Evolutionary conservation across 2,888 invertebrate genomes (phyloP).

Genomic region (Mycalesis mineus): DNA sequence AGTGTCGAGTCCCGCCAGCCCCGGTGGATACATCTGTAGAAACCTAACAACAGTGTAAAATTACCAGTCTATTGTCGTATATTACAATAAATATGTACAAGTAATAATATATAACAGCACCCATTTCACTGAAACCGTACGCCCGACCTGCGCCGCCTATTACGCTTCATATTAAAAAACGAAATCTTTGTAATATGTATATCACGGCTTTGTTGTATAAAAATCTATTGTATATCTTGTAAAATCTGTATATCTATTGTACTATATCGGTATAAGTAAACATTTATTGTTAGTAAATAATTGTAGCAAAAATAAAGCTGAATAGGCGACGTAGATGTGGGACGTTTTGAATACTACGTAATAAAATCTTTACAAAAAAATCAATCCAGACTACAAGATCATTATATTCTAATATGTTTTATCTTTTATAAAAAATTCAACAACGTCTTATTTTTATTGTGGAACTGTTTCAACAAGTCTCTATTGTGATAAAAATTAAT

Average conservation of each 20-base stretch:
- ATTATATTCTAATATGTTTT: constrained; percentile 70
- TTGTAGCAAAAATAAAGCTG: constrained; percentile 71
- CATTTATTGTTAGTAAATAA: constrained; percentile 60
- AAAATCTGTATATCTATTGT: constrained; percentile 60
- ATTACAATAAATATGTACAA: constrained; percentile 77
- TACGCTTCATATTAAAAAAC: constrained; percentile 48
- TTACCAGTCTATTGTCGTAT: constrained; percentile 77
- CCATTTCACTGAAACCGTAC: constrained; percentile 68
- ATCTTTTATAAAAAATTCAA: constrained; percentile 77
- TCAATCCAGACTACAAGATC: constrained; percentile 79
- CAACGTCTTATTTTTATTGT: constrained; percentile 73
- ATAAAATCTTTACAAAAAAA: constrained; percentile 75
- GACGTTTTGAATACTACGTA: constrained; percentile 46
- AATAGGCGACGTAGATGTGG: constrained; percentile 54
- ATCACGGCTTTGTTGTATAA: constrained; percentile 66
- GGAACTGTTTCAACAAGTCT: constrained; percentile 75
- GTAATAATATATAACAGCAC: constrained; percentile 74
- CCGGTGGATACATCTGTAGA: constrained; percentile 69
- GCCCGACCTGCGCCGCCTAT: constrained; percentile 54
- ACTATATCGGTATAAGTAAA: constrained; percentile 60
- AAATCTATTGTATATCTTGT: constrained; percentile 60
- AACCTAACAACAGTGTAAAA: constrained; percentile 75
- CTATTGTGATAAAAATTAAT: constrained; percentile 68
- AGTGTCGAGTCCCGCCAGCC: constrained; percentile 39
- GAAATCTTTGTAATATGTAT: constrained; percentile 49